Evolutionary conservation across 2,797 vertebrate species (phyloP).

Genomic region (Melanotaenia boesemani): DNA sequence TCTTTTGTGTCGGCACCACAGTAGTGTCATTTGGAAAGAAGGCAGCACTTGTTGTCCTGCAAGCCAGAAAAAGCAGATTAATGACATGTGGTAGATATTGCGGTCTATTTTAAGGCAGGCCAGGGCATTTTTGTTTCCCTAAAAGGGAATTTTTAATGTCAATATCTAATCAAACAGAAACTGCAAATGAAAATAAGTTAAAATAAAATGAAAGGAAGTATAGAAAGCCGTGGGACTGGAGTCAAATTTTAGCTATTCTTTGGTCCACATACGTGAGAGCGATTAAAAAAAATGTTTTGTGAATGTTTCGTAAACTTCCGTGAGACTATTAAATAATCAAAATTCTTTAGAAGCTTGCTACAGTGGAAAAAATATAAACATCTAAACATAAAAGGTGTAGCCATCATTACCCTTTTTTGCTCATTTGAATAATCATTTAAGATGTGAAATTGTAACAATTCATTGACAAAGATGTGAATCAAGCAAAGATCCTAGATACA

Average conservation of each 20-base stretch:
- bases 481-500: neutral
- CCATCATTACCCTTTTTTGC: constrained; percentile 8
- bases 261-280: no score
- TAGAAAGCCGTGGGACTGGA: neutral
- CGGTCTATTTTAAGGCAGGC: no score
- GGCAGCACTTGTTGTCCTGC: no score
- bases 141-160: neutral
- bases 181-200: neutral
- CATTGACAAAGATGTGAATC: constrained; percentile 12
- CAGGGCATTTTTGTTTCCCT: no score
- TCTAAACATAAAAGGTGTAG: neutral
- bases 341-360: no score
- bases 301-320: no score
- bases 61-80: no score
- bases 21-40: no score
- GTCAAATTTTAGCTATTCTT: neutral
- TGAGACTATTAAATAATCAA: no score
- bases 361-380: neutral
- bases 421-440: constrained; percentile 23
- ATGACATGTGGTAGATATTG: no score
- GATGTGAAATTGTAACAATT: constrained; percentile 12
- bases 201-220: neutral
- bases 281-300: no score
- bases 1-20: no score
- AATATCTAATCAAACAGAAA: neutral